phyloP scores from a whole-genome alignment of 1,140 invertebrate species.

The Riptortus pedestris region DNA sequence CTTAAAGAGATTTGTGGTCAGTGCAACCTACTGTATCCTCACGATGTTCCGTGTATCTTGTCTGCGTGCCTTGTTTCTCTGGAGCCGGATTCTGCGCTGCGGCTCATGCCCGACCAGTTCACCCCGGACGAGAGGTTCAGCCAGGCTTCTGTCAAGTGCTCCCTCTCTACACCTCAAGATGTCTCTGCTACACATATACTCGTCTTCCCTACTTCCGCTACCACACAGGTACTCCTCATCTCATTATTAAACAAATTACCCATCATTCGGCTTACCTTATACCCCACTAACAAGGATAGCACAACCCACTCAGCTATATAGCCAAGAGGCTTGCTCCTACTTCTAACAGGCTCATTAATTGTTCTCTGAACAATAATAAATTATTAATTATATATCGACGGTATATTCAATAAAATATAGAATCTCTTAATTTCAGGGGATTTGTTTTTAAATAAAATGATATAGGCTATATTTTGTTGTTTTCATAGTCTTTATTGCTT shows the following conservation, averaged over 20 bases:
- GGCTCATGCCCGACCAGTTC: slow-evolving; percentile 89
- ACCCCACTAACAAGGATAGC: too few relatives aligned
- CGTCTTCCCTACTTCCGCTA: slow-evolving; percentile 96
- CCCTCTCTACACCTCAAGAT: slow-evolving; percentile 82
- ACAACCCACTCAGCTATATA: too few relatives aligned
- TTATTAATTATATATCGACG: too few relatives aligned
- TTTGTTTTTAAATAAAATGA: too few relatives aligned
- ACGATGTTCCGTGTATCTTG: slow-evolving; percentile 76
- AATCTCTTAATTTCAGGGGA: too few relatives aligned
- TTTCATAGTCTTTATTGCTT: not conserved
- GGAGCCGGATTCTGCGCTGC: slow-evolving; percentile 85
- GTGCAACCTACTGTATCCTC: slow-evolving; percentile 70
- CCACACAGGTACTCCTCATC: slow-evolving; percentile 68
- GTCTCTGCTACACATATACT: slow-evolving; percentile 95
- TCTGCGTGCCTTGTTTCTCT: slow-evolving; percentile 94
- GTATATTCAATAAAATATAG: too few relatives aligned
- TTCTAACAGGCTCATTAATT: too few relatives aligned
- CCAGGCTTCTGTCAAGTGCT: slow-evolving; percentile 69
- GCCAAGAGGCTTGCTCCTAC: too few relatives aligned
- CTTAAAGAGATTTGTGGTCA: slow-evolving; percentile 83
- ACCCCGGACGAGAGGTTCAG: slow-evolving; percentile 85
- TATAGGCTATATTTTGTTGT: too few relatives aligned
- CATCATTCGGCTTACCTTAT: too few relatives aligned
- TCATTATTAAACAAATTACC: too few relatives aligned
- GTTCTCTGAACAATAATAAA: too few relatives aligned